These are phyloP conservation scores for Andrena bucephala DNA, from an alignment of 2,888 invertebrate genomes.

Conservation along the genomic window DNA sequence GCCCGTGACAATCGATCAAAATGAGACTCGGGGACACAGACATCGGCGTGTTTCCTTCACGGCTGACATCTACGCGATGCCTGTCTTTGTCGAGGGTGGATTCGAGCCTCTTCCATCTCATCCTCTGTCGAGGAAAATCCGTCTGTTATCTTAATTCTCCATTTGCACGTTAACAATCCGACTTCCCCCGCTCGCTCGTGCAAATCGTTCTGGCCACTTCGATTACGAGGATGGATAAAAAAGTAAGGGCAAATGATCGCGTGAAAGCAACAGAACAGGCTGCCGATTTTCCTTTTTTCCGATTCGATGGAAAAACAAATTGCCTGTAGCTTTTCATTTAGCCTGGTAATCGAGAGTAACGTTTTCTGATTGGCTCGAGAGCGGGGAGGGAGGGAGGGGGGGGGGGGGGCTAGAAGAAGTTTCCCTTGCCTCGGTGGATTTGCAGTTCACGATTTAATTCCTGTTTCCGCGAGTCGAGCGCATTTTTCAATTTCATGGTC, in stretches of 20 bases:
- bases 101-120: not conserved
- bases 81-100: constrained; percentile 6
- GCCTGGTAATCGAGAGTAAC: not conserved
- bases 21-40: constrained; percentile 32
- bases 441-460: constrained; percentile 19
- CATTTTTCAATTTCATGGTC: constrained; percentile 42
- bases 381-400: not conserved
- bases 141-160: constrained; percentile 17
- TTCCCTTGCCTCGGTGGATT: not conserved
- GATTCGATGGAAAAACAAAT: too few relatives aligned
- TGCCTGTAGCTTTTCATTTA: not conserved
- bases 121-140: not conserved
- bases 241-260: too few relatives aligned
- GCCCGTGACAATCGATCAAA: constrained; percentile 61
- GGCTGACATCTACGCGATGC: constrained; percentile 32
- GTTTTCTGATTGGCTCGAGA: not conserved
- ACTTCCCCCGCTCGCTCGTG: not conserved
- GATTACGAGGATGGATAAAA: not conserved
- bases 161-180: not conserved
- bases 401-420: too few relatives aligned
- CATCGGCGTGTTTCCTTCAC: constrained; percentile 38
- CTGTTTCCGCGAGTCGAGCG: not conserved
- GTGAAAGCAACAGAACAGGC: too few relatives aligned
- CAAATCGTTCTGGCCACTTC: not conserved
- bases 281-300: too few relatives aligned